A percentile compares a stretch with the other conserved stretches of the same genome.
These are phyloP conservation scores for Agrochola lychnidis DNA, from an alignment of 2,888 invertebrate species.

Conservation along the genomic window DNA sequence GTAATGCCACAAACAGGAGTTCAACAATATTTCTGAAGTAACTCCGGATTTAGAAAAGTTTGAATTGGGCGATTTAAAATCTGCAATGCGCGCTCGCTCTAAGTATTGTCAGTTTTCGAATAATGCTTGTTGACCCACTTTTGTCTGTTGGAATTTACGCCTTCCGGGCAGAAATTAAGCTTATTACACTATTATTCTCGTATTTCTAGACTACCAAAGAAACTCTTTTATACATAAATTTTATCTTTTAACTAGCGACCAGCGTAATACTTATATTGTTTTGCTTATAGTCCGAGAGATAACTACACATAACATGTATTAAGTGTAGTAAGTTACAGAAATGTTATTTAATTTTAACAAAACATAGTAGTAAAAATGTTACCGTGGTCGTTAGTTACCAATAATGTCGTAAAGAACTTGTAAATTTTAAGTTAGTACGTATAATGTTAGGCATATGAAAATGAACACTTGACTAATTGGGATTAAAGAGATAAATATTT, in stretches of 20 bases:
- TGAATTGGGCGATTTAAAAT: slow-evolving; percentile 59
- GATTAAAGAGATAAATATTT: background rate
- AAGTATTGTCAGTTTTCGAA: slow-evolving; percentile 61
- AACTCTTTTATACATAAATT: slow-evolving; percentile 40
- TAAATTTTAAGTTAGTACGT: background rate
- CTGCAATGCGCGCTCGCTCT: slow-evolving; percentile 61
- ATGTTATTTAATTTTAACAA: background rate
- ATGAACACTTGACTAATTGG: background rate
- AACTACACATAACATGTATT: background rate
- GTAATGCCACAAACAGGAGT: slow-evolving; percentile 43
- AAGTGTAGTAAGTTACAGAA: background rate
- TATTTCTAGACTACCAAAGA: slow-evolving; percentile 50
- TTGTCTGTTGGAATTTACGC: slow-evolving; percentile 58
- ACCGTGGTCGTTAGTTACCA: background rate
- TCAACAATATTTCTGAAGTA: slow-evolving; percentile 40
- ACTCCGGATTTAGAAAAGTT: slow-evolving; percentile 51
- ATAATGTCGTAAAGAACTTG: background rate
- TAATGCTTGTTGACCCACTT: slow-evolving; percentile 62
- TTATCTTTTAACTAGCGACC: slow-evolving; percentile 18
- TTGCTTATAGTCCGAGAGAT: background rate
- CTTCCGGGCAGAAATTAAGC: slow-evolving; percentile 59
- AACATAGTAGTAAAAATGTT: background rate
- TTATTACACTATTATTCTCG: slow-evolving; percentile 56
- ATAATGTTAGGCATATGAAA: background rate
- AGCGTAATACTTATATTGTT: slow-evolving; percentile 4